Conservation (phyloP, 2,888 invertebrate genomes). For the Eristalis intricaria region DNA sequence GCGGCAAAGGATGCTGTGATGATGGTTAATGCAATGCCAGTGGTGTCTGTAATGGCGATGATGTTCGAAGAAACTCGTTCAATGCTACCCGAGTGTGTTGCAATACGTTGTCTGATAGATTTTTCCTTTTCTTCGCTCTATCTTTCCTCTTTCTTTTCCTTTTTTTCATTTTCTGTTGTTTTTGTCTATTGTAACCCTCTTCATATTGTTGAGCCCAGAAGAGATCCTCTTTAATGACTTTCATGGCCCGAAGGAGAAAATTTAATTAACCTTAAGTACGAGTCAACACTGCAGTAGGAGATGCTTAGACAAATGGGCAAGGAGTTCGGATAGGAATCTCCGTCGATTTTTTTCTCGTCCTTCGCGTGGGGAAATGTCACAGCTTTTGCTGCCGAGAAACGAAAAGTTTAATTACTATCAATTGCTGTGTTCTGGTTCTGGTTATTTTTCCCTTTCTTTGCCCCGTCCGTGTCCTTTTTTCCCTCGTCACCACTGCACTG, state of each 20-base stretch:
- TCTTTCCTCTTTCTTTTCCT: constrained; percentile 8
- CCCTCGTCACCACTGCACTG: constrained; percentile 1
- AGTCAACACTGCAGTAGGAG: constrained; percentile 33
- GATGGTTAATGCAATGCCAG: constrained; percentile 36
- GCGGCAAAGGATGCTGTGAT: constrained; percentile 35
- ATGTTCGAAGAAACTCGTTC: constrained; percentile 44
- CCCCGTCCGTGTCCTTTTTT: neutral
- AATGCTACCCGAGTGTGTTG: constrained; percentile 35
- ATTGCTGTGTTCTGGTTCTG: constrained; percentile 46
- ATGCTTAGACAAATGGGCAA: constrained; percentile 43
- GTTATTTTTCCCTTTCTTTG: neutral
- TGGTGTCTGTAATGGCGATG: constrained; percentile 36
- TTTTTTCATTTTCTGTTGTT: neutral
- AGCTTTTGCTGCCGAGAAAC: constrained; percentile 37
- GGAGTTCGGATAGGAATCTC: constrained; percentile 39
- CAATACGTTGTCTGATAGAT: constrained; percentile 10
- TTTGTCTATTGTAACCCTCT: constrained; percentile 25
- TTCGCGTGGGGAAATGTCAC: constrained; percentile 22
- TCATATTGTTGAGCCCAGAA: constrained; percentile 21
- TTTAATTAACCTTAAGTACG: constrained; percentile 73
- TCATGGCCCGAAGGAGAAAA: constrained; percentile 70
- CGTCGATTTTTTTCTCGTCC: constrained; percentile 10
- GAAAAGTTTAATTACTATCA: constrained; percentile 67
- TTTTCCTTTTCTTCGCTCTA: constrained; percentile 2
- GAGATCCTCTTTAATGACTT: constrained; percentile 72